phyloP scores from a whole-genome alignment of 1,140 invertebrate genomes.

The Druon quercuslanigerum region DNA sequence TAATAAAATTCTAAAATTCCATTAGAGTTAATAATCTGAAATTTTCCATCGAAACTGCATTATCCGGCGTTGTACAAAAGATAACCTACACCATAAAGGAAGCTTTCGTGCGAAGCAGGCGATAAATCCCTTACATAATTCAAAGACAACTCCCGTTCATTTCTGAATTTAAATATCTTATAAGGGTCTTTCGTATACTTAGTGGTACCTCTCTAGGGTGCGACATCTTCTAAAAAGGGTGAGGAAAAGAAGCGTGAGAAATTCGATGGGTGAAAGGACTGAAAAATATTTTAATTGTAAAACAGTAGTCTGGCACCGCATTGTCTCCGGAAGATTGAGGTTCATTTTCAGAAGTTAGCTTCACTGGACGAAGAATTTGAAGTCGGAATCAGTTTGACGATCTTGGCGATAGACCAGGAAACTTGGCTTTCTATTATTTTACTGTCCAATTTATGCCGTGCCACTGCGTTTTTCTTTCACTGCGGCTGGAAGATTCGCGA shows the following conservation, averaged over 20 bases:
- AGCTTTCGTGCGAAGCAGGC: not conserved
- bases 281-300: slow-evolving; percentile 30
- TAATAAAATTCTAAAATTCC: no score
- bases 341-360: slow-evolving; percentile 18
- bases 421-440: slow-evolving; percentile 19
- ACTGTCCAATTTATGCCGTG: slow-evolving; percentile 15
- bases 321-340: slow-evolving; percentile 13
- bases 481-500: slow-evolving; percentile 5
- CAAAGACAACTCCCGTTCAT: not conserved
- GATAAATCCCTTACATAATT: slow-evolving; percentile 5
- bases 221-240: not conserved
- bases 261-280: not conserved
- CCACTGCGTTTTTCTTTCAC: slow-evolving; percentile 10
- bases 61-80: not conserved
- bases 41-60: no score
- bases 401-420: slow-evolving; percentile 22
- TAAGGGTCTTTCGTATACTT: slow-evolving; percentile 2
- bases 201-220: not conserved
- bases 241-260: slow-evolving; percentile 8
- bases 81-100: not conserved
- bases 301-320: slow-evolving; percentile 11
- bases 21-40: no score
- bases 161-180: slow-evolving; percentile 9
- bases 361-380: not conserved
- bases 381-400: slow-evolving; percentile 26